A percentile compares a stretch with the other conserved stretches of the same genome.
phyloP scores from a whole-genome alignment of 2,113 vertebrate genomes.

The Rhegmatorhina hoffmannsi region DNA sequence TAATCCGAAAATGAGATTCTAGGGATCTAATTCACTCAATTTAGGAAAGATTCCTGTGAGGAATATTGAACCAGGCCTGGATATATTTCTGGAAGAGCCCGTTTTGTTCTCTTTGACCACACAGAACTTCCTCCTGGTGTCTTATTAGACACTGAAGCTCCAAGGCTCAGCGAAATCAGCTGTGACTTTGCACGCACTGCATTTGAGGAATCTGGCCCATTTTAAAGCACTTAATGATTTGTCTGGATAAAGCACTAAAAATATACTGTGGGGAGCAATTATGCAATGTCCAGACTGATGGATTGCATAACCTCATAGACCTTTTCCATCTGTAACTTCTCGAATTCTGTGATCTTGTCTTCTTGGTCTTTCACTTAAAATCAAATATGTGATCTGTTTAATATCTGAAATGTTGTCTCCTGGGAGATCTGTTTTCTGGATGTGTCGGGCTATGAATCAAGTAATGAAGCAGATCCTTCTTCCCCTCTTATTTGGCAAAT shows the following conservation, averaged over 20 bases:
- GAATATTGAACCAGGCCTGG: background rate
- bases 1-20: slow-evolving; percentile 39
- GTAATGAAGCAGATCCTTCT: background rate
- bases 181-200: slow-evolving; percentile 48
- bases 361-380: slow-evolving; percentile 31
- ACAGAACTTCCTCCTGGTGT: background rate
- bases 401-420: background rate
- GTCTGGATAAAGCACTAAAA: slow-evolving; percentile 70
- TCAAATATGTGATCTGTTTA: slow-evolving; percentile 39
- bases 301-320: slow-evolving; percentile 61
- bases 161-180: slow-evolving; percentile 21
- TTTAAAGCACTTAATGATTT: slow-evolving; percentile 70
- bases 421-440: background rate
- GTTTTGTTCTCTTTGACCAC: background rate
- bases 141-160: background rate
- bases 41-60: background rate
- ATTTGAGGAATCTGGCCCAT: slow-evolving; percentile 52
- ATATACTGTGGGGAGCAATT: slow-evolving; percentile 66
- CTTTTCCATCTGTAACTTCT: slow-evolving; percentile 64
- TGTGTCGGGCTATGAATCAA: background rate
- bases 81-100: background rate
- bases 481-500: rapidly evolving
- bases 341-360: slow-evolving; percentile 55
- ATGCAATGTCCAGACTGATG: slow-evolving; percentile 67
- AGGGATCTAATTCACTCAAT: background rate